Conservation (phyloP, 2,113 vertebrate genomes). For the Lepisosteus oculatus region DNA sequence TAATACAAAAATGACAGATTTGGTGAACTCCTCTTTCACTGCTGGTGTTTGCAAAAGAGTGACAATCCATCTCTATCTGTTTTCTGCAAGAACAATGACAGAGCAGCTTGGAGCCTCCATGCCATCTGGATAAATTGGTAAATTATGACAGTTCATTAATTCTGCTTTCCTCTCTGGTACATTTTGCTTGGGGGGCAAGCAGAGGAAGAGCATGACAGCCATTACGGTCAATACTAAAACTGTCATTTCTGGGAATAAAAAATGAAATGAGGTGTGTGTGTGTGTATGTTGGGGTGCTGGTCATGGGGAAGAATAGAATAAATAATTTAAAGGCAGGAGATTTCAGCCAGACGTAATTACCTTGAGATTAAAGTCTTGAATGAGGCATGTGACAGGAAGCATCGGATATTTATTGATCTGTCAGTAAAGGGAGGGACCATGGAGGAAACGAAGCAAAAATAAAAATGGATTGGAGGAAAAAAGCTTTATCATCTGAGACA, state of each 20-base stretch:
- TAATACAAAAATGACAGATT: constrained; percentile 23
- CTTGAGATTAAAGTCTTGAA: constrained; percentile 18
- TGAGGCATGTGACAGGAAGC: constrained; percentile 7
- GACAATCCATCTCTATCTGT: constrained; percentile 21
- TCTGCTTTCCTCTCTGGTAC: not conserved
- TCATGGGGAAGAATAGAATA: not conserved
- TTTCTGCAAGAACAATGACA: constrained; percentile 28
- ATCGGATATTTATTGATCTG: constrained; percentile 5
- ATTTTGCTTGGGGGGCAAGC: not conserved
- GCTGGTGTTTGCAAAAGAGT: constrained; percentile 25
- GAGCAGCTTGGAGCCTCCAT: constrained; percentile 26
- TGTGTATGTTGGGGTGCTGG: not conserved
- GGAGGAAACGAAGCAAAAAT: constrained; percentile 2
- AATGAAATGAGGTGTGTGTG: not conserved
- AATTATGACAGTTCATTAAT: constrained; percentile 39
- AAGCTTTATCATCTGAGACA: constrained; percentile 5
- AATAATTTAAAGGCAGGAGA: constrained; percentile 19
- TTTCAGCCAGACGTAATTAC: constrained; percentile 19
- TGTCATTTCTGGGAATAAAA: too few species aligned
- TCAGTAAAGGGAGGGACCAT: not conserved
- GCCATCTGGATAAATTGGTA: constrained; percentile 33
- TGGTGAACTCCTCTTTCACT: constrained; percentile 7
- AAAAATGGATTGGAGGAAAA: not conserved
- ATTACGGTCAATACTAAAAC: not conserved
- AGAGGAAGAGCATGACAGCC: not conserved